Base-by-base conservation (phyloP, 2,113 vertebrate species). In the Petrocephalus zakoni region DNA sequence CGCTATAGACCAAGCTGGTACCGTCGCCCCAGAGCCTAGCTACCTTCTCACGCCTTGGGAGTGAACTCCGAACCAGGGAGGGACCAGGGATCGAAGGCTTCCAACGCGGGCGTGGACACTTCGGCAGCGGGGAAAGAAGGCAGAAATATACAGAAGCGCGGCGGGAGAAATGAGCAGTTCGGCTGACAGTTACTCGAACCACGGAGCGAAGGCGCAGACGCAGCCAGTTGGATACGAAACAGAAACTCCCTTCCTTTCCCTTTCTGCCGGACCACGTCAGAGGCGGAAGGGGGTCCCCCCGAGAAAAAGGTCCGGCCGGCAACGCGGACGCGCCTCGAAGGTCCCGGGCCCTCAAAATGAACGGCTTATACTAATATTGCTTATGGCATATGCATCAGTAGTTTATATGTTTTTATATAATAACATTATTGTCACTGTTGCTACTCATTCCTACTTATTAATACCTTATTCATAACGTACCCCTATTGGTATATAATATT, bases 241-340 rank as follows among this genome's bases (percentile, higher is more conserved):
- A 61, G 55, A 61, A 61, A 87, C 86, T 87, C 22, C 55, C 86
- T 87, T 22, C 25, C 46, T 64, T 64, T 64, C 51, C 56, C 61
- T 22, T 46, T 55, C 15, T 22, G 5, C 53, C 56, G 37, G 56
- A 87, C 86, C 86, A 87, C 86, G 86, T 87, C 86, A 87, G 10
- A 87, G 46, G 86, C 86, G 86, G 86, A 87, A 87, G 47, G 0
- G 22, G 8, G 42, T 84, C 10, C 22, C 19, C 29, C 53, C 37
- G 6, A n/a, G 7, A 4, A 34, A 37, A 86, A 15, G 19, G 42
- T 53, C 85, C 85, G 85, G 34, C 53, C 13, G 25, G 37, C 49
- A 86, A 17, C 85, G 25, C 52, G 21, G 21, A 21, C 25, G 4
- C 34, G 17, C 51, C 17, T 55, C 9, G 13, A 86, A 37, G 37